Evolutionary conservation across 2,113 vertebrate genomes (phyloP).

Genomic region (Spilogale gracilis): DNA sequence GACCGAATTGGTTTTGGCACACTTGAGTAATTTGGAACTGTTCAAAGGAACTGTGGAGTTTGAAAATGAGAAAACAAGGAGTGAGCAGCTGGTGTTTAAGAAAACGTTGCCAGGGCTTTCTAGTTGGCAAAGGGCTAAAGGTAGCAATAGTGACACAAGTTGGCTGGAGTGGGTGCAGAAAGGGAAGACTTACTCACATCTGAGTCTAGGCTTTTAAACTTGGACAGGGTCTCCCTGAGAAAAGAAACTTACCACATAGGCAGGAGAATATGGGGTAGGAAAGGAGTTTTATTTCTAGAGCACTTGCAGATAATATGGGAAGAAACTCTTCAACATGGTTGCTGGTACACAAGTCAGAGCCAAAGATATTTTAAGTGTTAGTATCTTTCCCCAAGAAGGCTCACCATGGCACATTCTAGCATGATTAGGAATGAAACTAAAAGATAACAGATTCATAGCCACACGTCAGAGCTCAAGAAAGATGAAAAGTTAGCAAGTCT

Average conservation of each 20-base stretch:
- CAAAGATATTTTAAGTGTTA: background rate
- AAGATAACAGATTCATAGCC: background rate
- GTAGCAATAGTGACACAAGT: background rate
- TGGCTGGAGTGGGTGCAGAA: background rate
- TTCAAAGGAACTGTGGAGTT: background rate
- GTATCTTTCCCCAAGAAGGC: background rate
- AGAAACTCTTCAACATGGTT: background rate
- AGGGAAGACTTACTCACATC: background rate
- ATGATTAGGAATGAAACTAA: background rate
- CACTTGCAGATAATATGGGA: background rate
- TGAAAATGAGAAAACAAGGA: slow-evolving; percentile 46
- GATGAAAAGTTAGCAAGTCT: slow-evolving; percentile 1
- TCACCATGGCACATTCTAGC: background rate
- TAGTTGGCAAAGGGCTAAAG: background rate
- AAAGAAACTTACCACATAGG: background rate
- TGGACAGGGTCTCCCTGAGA: background rate
- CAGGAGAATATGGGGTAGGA: background rate
- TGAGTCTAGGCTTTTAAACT: background rate
- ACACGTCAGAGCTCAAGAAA: background rate
- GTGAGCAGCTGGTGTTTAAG: slow-evolving; percentile 25
- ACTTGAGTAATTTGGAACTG: background rate
- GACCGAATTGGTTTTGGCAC: background rate
- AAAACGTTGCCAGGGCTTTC: slow-evolving; percentile 30
- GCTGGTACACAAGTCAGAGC: background rate
- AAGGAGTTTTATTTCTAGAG: slow-evolving; percentile 35